Base-by-base conservation (phyloP, 2,888 invertebrate genomes). In the Xestia sexstrigata region DNA sequence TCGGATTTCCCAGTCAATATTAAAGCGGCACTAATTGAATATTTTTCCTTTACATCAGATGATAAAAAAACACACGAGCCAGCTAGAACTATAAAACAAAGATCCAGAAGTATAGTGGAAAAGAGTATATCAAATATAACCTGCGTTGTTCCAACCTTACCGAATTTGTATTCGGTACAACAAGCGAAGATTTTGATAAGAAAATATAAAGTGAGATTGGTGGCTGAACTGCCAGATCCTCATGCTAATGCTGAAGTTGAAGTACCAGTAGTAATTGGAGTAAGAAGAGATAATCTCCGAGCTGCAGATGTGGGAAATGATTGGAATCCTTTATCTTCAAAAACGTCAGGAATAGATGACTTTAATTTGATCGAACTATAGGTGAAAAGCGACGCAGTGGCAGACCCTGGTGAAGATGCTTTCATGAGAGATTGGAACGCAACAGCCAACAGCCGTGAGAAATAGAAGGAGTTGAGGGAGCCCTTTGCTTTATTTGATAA, bases 251-350 rank as follows among this genome's bases (percentile, higher is more conserved):
- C 84, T 15, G 76, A 78, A 9, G 66, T 81, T 0, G 84, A 90
- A 52, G 79, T 90, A 26, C 91, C 90, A 58, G 82, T 92, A 58
- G 87, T 89, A 5, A 88, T 92, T 60, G 89, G 90, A 23, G 84
- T 87, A 42, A 70, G 72, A 55, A 79, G 23, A 62, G 23, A 70
- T 6, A 9, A n/a, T 15, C n/a, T 26, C 8, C 42, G 35, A 30
- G 49, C 11, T 45, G 35, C 17, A 58, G 58, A 20, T 8, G 8
- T 23, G 15, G n/a, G 11, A 8, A 26, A 47, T 30, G 1, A 26
- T 13, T 42, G 30, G 6, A 3, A 42, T 20, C 1, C 20, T n/a
- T 55, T 42, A 11, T 74, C 35, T 68, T 66, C 75, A n/a, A 39
- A 47, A 7, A 30, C 20, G 17, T 0, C 76, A 42, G 76, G n/a